Evolutionary conservation across 2,888 invertebrate species (phyloP), one percentile per base, ranked within the genome.

Genomic region (Drosophila incognita): DNA sequence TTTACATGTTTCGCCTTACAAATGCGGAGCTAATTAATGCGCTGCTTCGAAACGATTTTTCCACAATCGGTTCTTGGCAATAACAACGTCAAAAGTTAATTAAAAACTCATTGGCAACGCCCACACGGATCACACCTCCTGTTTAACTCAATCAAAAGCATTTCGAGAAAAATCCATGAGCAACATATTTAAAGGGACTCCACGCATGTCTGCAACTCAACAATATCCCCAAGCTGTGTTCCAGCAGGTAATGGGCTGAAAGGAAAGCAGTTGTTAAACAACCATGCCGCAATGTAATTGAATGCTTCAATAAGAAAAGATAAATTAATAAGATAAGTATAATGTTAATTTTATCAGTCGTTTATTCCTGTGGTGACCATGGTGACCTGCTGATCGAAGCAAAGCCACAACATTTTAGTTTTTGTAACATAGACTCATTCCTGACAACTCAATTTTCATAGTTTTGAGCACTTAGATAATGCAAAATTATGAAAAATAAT

Each of bases 51-150:
- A 58, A 52, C 46, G 64, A 38, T 80, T 46, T 77, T 64, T 46
- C 63, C 66, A n/a, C 54, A 62, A 69, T 68, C 74, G 61, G 49
- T 70, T 54, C 74, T 57, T 74, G 77, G 68, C 68, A 74, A 67
- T 74, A 53, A 54, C 52, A 54, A 57, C 33, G 38, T 57, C 52
- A 68, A 75, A 83, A 83, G 84, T 87, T 83, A 89, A 87, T 84
- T 84, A 83, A 84, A 81, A 87, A 66, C 70, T 42, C 72, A 79
- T 86, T 60, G 70, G 46, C 69, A 52, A 48, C 49, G 61, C 27
- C 42, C 42, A 42, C 13, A 29, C 13, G 18, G 7, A 1, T 2
- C 69, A 13, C 42, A 29, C 11, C 27, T 42, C 33, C 42, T 24
- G 18, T 15, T 29, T 40, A 48, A 21, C 38, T 21, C 29, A 21